Evolutionary conservation across 2,113 vertebrate genomes (phyloP), one percentile per base, ranked within the genome.

Genomic region (Macroglossus sobrinus): DNA sequence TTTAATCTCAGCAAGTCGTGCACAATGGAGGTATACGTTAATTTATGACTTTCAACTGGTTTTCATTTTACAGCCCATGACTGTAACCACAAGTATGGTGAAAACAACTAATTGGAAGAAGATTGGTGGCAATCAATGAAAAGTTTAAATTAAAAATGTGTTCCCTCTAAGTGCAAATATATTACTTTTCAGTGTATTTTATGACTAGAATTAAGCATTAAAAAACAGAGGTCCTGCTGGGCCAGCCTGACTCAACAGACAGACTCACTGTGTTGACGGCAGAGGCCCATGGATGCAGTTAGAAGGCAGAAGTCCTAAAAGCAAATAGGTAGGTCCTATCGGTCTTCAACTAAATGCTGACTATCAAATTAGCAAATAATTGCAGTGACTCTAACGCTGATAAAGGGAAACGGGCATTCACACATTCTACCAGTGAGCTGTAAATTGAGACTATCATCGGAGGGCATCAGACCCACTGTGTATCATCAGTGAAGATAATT

Each of bases 141-240:
- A 95, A 90, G 80, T 66, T 79, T 93, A 82, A 93, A 78, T 76
- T 88, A 92, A 91, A 97, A 79, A 63, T 24, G 50, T 11, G 33
- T 66, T 45, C 35, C 61, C 38, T 86, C 87, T 87, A 78, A 91
- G 66, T 33, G 81, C 28, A 93, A 81, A 69, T 66, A 33, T 57
- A 66, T 89, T 80, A 69, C 38, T 86, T 82, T 82, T 74, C 66
- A 78, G 74, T 38, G 82, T 40, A 74, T n/a, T 72, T 63, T 40
- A 61, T 79, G 47, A 35, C 78, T 90, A 16, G 45, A 93, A 68
- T 91, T 91, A 82, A 82, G 43, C 33, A 40, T 76, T 55, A 79
- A 74, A 64, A 81, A 69, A 35, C 69, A 88, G 57, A 88, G 22
- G 43, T 79, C 47, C 47, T 93, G 38, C 55, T 68, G 94, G 28